Evolutionary conservation across 2,888 invertebrate genomes (phyloP).

Genomic region (Stenichneumon culpator): DNA sequence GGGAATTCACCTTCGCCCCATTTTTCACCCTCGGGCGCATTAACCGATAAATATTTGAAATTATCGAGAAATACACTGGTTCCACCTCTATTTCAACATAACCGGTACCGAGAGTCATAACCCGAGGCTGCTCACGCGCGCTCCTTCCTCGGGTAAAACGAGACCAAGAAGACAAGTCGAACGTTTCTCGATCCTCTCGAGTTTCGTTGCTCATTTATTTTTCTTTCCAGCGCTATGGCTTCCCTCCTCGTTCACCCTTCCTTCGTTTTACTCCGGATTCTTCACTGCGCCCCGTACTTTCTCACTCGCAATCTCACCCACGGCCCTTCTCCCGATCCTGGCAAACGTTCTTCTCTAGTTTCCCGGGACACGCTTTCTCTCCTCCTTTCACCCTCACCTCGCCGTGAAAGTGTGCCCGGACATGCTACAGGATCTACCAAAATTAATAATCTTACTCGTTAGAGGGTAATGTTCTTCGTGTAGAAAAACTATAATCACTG

Average conservation of each 20-base stretch:
- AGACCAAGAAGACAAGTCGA: slow-evolving; percentile 30
- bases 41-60: slow-evolving; percentile 58
- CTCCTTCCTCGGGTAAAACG: slow-evolving; percentile 19
- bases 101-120: slow-evolving; percentile 43
- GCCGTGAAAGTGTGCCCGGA: slow-evolving; percentile 7
- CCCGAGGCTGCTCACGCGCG: slow-evolving; percentile 41
- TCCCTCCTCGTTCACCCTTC: not conserved
- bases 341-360: slow-evolving; percentile 26
- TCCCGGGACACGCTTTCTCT: slow-evolving; percentile 17
- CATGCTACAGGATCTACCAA: slow-evolving; percentile 25
- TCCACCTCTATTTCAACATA: slow-evolving; percentile 42
- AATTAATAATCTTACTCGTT: not conserved
- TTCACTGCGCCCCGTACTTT: slow-evolving; percentile 10
- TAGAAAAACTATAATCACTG: not conserved
- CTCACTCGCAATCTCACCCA: slow-evolving; percentile 11
- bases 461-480: not conserved
- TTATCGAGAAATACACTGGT: slow-evolving; percentile 53
- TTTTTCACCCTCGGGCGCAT: slow-evolving; percentile 28
- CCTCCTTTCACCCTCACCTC: slow-evolving; percentile 2
- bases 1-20: not conserved
- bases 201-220: slow-evolving; percentile 61
- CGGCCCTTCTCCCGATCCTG: slow-evolving; percentile 13
- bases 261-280: slow-evolving; percentile 27
- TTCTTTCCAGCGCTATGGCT: slow-evolving; percentile 32
- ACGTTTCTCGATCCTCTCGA: slow-evolving; percentile 41